Conservation (phyloP, 2,113 vertebrate genomes). For the Dasyurus viverrinus region DNA sequence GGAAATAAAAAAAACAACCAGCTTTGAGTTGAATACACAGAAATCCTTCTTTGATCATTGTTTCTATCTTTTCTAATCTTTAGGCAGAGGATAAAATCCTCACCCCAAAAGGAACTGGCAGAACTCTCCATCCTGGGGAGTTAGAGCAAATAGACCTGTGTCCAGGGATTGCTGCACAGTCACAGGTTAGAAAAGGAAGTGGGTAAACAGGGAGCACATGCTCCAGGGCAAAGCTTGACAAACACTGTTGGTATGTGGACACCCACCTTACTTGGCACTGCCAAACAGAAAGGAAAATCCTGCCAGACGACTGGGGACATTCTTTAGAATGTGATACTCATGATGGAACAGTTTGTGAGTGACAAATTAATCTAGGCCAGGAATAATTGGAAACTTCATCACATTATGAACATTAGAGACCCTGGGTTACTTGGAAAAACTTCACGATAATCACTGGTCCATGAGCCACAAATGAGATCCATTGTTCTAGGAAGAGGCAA, state of each 20-base stretch:
- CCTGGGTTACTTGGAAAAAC: conserved; percentile 15
- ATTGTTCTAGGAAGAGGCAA: background rate
- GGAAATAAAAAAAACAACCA: conserved; percentile 19
- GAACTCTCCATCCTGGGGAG: background rate
- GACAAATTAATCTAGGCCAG: conserved; percentile 45
- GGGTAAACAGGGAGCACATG: background rate
- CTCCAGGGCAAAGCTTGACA: background rate
- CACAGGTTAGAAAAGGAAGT: background rate
- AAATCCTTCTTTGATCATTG: conserved; percentile 9
- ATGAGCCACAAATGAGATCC: background rate
- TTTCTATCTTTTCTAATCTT: background rate
- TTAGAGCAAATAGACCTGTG: conserved; percentile 32
- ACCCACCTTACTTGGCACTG: conserved; percentile 12
- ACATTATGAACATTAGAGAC: background rate
- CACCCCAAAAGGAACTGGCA: background rate
- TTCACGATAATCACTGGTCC: background rate
- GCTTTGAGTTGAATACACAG: background rate
- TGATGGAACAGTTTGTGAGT: conserved; percentile 7
- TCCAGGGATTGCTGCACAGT: conserved; percentile 8
- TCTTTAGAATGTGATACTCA: background rate
- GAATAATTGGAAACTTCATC: conserved; percentile 14
- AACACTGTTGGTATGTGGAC: background rate
- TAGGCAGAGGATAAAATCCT: conserved; percentile 5
- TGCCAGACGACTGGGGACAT: conserved; percentile 11
- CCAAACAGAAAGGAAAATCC: background rate